Evolutionary conservation across 2,888 invertebrate genomes (phyloP), one percentile per base, ranked within the genome.

Genomic region (Papilio protenor): DNA sequence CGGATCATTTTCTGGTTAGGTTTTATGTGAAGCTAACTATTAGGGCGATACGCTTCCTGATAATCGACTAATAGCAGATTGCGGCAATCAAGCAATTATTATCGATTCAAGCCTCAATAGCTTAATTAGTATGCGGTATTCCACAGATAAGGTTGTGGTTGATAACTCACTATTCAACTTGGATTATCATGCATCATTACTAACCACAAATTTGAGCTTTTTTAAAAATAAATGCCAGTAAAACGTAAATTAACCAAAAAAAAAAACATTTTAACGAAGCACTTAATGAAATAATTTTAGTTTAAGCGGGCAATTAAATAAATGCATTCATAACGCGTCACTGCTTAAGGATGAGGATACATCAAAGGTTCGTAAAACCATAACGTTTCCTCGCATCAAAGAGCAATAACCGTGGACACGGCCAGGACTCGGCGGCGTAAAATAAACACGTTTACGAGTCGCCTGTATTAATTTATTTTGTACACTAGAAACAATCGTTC

Each of bases 391-490:
- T 83, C 83, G 90, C 92, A 90, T 93, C 92, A 92, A 92, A 93
- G 90, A 89, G 88, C 87, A 89, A 90, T 91, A 89, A 89, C 88
- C 80, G 83, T 85, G 85, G 86, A 87, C 87, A 89, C 86, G 85
- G 84, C 16, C 83, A 85, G 87, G 87, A 86, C 86, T 84, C 82
- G 86, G 86, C 84, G 84, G 85, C 84, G 83, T 88, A 87, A 89
- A 89, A 89, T 89, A 89, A 90, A 89, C 87, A 88, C 87, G 84
- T 91, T 91, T 91, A 92, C 86, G 90, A 90, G 87, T 88, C 83
- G 83, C 85, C 87, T 86, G 88, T 89, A 90, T 91, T 92, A 90
- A 93, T 93, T 91, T 90, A 91, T 92, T 91, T 92, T 88, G 91
- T 90, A 88, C 45, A 66, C 86, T 88, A 87, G 89, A 90, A 91